Base-by-base conservation (phyloP, 2,113 vertebrate species). In the Phalacrocorax brasilianus region DNA sequence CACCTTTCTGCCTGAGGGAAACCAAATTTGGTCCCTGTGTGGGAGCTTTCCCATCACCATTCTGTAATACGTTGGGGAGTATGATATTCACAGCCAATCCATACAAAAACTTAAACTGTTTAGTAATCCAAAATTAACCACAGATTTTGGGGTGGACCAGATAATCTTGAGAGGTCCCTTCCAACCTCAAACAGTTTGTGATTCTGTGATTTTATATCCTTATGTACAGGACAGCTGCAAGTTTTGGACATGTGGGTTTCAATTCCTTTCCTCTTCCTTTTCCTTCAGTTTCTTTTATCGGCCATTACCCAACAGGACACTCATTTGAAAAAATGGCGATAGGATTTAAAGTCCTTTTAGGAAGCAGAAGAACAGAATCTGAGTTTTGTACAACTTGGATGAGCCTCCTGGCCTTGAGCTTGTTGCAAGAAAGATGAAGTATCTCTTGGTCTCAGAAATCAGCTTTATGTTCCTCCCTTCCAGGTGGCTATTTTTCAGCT, bases 61-160 rank as follows among this genome's bases (percentile, higher is more conserved):
- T 88, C 32, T 55, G 7, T 63, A 42, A 45, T 30, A 27, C 0
- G 3, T 0, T 24, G 14, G 1, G 3, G 6, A 20, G 5, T 35
- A 42, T 85, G 9, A 52, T 75, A 52, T 32, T 85, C 32, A 32
- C 17, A 79, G 3, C 7, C 13, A 52, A 55, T 52, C 11, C 13
- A 23, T 56, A 47, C 3, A 47, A 65, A 83, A 83, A 6, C 5
- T 73, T 58, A 47, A 44, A 17, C 3, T 50, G 40, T 19, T 45
- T 19, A 67, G 11, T 45, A 95, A 67, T 28, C 6, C 1, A 49
- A 72, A 78, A 93, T 45, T 9, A 45, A 45, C 8, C 19, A 22
- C 22, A 67, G 20, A 75, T 67, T 68, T 63, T 30, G 13, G 5
- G 7, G 44, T 63, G 42, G 22, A 50, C 19, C 4, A 73, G 26